Percentiles rank a stretch among this genome's conserved stretches.
Evolutionary conservation across 2,113 vertebrate species (phyloP).

Genomic region (Rallus limicola): DNA sequence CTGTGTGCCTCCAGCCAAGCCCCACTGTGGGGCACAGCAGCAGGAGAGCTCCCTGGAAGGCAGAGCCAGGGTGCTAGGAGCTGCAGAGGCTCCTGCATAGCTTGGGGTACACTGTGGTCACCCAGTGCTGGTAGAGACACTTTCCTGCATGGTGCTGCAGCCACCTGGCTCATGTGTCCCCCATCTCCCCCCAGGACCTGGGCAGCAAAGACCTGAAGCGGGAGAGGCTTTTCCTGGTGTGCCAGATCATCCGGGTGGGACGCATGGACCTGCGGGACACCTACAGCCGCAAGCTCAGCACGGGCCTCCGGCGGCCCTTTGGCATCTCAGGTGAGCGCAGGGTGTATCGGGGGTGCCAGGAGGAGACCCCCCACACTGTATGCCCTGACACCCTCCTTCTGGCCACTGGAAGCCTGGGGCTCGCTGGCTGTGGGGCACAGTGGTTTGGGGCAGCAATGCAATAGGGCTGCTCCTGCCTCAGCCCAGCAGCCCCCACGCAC

Average conservation of each 20-base stretch:
- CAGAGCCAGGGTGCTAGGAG: neutral
- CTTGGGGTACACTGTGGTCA: fast-evolving
- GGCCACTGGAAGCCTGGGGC: neutral
- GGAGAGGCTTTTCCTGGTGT: constrained; percentile 66
- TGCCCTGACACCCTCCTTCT: fast-evolving
- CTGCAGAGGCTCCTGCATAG: fast-evolving
- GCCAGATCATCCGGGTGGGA: constrained; percentile 66
- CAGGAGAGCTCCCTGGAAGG: too few relatives aligned
- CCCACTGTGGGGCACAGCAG: neutral
- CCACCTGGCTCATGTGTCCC: fast-evolving
- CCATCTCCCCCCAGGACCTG: constrained; percentile 40
- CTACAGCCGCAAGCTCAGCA: constrained; percentile 56
- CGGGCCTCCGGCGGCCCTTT: constrained; percentile 54
- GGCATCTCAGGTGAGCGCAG: constrained; percentile 57
- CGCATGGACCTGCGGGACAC: constrained; percentile 65
- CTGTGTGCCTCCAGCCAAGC: neutral
- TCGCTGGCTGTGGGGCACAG: neutral
- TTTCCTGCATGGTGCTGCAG: fast-evolving
- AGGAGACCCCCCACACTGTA: fast-evolving
- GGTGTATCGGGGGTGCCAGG: neutral
- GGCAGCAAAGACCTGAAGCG: constrained; percentile 64
- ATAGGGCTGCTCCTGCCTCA: neutral
- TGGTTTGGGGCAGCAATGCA: neutral
- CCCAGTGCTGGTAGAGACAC: fast-evolving
- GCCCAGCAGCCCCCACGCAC: neutral